These are phyloP conservation scores for Apostichopus californicus DNA, from an alignment of 35 echinoderm and acorn worm genomes.

Conservation along the genomic window DNA sequence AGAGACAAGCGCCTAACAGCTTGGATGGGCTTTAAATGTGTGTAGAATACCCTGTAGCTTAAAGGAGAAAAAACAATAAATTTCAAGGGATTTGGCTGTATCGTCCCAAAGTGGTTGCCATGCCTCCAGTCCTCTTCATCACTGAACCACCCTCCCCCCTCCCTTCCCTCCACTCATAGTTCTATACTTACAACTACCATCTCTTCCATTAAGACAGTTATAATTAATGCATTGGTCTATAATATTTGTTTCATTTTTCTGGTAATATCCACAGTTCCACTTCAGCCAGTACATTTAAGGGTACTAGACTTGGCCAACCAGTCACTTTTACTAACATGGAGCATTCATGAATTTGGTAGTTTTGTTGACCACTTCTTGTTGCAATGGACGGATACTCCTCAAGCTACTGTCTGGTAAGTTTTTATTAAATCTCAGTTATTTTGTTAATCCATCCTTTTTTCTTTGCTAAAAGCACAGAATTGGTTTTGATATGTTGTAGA, in stretches of 20 bases:
- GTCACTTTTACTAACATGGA: constrained; percentile 51
- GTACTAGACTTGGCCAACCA: constrained; percentile 56
- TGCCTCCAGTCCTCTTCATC: background rate
- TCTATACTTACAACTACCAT: background rate
- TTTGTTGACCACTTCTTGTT: constrained; percentile 20
- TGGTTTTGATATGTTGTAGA: no score
- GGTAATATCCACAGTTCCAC: background rate
- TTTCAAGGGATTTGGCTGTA: background rate
- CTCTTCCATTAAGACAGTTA: background rate
- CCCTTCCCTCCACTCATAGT: background rate
- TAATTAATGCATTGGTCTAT: background rate
- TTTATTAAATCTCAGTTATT: background rate
- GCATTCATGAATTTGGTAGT: background rate
- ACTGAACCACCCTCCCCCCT: background rate
- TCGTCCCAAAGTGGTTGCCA: background rate
- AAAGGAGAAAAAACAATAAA: background rate
- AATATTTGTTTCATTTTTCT: background rate
- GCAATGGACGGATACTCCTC: constrained; percentile 29
- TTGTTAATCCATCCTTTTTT: no score
- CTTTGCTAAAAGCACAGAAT: no score
- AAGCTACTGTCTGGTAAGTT: constrained; percentile 12
- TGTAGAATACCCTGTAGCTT: background rate
- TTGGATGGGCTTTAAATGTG: no score
- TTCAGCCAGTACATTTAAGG: constrained; percentile 27
- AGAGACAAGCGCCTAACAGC: no score